phyloP scores from a whole-genome alignment of 2,113 vertebrate genomes.

The Corynorhinus townsendii region DNA sequence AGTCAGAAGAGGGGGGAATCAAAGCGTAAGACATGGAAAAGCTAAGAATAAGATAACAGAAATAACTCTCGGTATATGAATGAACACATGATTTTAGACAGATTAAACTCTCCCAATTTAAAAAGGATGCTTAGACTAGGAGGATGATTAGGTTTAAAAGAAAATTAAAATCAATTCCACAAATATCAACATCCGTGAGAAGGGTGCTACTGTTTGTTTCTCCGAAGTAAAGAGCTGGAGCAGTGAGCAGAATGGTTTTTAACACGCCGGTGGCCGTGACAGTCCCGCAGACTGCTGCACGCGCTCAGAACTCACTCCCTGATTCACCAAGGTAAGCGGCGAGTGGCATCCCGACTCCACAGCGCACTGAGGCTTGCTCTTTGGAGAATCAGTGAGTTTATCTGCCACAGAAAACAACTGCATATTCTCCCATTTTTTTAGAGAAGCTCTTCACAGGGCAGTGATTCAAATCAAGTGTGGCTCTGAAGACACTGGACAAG shows the following conservation, averaged over 20 bases:
- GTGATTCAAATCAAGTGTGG: constrained; percentile 10
- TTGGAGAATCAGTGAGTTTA: not conserved
- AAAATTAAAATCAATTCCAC: not conserved
- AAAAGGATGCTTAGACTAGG: not conserved
- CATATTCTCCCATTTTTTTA: not conserved
- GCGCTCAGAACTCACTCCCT: not conserved
- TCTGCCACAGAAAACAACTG: not conserved
- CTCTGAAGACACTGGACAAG: constrained; percentile 13
- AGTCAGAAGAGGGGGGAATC: not conserved
- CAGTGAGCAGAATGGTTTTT: not conserved
- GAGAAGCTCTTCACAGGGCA: not conserved
- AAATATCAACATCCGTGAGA: not conserved
- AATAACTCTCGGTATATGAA: not conserved
- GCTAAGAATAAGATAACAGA: not conserved
- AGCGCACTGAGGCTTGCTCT: not conserved
- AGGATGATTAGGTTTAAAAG: not conserved
- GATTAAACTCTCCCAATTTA: not conserved
- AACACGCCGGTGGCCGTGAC: not conserved
- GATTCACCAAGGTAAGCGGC: not conserved
- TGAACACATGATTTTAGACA: not conserved
- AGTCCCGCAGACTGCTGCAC: not conserved
- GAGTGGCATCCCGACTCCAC: not conserved
- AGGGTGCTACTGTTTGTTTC: not conserved
- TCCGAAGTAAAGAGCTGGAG: not conserved
- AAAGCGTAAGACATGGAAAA: not conserved